Base-by-base conservation (phyloP, 1,140 invertebrate genomes). In the Danaus plexippus region DNA sequence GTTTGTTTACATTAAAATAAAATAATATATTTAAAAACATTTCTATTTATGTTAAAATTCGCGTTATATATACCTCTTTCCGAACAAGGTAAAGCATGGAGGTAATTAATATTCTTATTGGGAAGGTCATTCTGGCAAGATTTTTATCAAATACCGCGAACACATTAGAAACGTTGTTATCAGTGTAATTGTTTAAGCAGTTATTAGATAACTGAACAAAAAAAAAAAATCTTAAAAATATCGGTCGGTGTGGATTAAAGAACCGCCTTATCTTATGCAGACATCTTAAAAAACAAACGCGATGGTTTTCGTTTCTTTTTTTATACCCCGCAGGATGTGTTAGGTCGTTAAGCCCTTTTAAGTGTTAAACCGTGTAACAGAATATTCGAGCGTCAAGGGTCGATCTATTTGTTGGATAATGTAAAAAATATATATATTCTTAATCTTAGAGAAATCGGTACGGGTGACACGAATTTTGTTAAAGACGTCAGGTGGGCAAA, bases 261-360 rank as follows among this genome's bases (percentile, higher is more conserved):
- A 77, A 79, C 83, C 83, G 83, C 69, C 75, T 86, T 84, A 86
- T 86, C 83, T 80, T 61, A 58, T 67, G 75, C 76, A 84, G 83
- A 84, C 83, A 86, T 86, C 83, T 84, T 84, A 86, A 86, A 86
- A 86, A 86, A 86, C 80, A 86, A 84, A 84, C 80, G 83, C 69
- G 73, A 79, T 65, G 68, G 68, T 70, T 81, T 82, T 83, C 67
- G 62, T 73, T 61, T 73, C 78, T 82, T 85, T 81, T 84, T 78
- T 80, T 79, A 79, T 82, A 85, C 80, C 77, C 78, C 83, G 80
- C 80, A 86, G 83, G 83, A 86, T 86, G 78, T 83, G 83, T 83
- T 86, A 78, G 73, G 77, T 83, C 83, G 83, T 86, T 86, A 86
- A 84, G 83, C 77, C 80, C 79, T 86, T 86, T 84, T 86, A 86